Evolutionary conservation across 2,888 invertebrate genomes (phyloP).

Genomic region (Drosophila neutralis): DNA sequence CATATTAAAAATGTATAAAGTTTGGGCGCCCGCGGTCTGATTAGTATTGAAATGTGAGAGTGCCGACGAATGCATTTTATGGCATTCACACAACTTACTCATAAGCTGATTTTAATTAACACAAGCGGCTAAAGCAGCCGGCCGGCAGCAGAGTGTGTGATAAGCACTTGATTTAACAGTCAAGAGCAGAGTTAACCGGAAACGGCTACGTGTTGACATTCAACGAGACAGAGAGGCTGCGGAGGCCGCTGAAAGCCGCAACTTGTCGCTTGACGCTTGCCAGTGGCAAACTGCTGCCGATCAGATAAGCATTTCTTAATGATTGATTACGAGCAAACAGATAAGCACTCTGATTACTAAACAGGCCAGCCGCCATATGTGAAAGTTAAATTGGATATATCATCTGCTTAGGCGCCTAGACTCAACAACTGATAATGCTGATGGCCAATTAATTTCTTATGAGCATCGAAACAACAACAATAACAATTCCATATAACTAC

Average conservation of each 20-base stretch:
- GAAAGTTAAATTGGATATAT: constrained; percentile 41
- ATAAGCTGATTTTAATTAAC: constrained; percentile 70
- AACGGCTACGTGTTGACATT: constrained; percentile 57
- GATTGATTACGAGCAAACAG: constrained; percentile 55
- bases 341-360: constrained; percentile 55
- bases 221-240: constrained; percentile 1
- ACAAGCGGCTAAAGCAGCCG: constrained; percentile 45
- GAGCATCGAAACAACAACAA: constrained; percentile 1
- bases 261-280: constrained; percentile 20
- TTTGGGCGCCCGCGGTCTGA: constrained; percentile 61
- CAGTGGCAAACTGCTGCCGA: constrained; percentile 24
- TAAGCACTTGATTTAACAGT: constrained; percentile 49
- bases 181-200: constrained; percentile 49
- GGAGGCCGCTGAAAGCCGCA: constrained; percentile 34
- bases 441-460: constrained; percentile 47
- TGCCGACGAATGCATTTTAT: constrained; percentile 64
- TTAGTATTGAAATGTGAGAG: constrained; percentile 68
- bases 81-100: constrained; percentile 55
- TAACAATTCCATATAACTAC: not conserved
- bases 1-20: constrained; percentile 70
- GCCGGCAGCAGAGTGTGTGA: constrained; percentile 34
- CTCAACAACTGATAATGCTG: constrained; percentile 28
- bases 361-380: constrained; percentile 35
- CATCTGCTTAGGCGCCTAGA: constrained; percentile 41
- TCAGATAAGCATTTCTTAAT: constrained; percentile 55